A percentile compares a stretch with the other conserved stretches of the same genome.
phyloP scores from a whole-genome alignment of 1,140 invertebrate species.

The Drosophila baimaii region DNA sequence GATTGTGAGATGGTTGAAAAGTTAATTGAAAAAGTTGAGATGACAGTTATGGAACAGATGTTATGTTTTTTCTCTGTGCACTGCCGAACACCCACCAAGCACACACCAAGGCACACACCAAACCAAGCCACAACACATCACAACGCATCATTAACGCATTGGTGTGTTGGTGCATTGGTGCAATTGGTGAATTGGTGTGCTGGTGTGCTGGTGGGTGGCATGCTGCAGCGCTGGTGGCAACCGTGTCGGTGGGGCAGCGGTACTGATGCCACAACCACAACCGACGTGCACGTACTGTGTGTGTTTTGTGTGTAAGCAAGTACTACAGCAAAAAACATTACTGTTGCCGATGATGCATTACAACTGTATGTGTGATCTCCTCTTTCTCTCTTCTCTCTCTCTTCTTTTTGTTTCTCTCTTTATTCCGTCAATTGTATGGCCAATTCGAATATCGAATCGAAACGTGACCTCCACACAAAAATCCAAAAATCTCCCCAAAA shows the following conservation, averaged over 20 bases:
- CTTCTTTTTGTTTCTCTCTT: conserved; percentile 83
- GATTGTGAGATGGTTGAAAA: conserved; percentile 9
- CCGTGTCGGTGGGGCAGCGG: conserved; percentile 43
- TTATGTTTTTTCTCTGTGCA: conserved; percentile 41
- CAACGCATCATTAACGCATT: conserved; percentile 1
- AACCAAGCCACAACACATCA: neutral
- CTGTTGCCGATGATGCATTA: conserved; percentile 80
- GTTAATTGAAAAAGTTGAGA: conserved; percentile 36
- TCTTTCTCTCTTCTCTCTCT: conserved; percentile 82
- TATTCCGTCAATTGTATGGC: conserved; percentile 74
- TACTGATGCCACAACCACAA: conserved; percentile 51
- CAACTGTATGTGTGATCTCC: conserved; percentile 83
- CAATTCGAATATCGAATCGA: conserved; percentile 53
- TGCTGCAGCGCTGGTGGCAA: conserved; percentile 38
- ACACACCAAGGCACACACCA: neutral
- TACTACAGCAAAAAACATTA: conserved; percentile 71
- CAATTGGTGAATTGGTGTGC: neutral
- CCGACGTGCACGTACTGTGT: conserved; percentile 70
- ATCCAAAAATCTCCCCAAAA: conserved; percentile 10
- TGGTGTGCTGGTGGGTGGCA: conserved; percentile 21
- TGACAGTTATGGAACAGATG: conserved; percentile 32
- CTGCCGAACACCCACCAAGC: conserved; percentile 22
- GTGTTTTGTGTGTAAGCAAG: conserved; percentile 76
- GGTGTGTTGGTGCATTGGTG: neutral
- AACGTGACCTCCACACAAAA: conserved; percentile 45